Percentiles rank a stretch among this genome's conserved stretches.
Evolutionary conservation across 1,140 invertebrate genomes (phyloP).

Genomic region (Tenebrio molitor): DNA sequence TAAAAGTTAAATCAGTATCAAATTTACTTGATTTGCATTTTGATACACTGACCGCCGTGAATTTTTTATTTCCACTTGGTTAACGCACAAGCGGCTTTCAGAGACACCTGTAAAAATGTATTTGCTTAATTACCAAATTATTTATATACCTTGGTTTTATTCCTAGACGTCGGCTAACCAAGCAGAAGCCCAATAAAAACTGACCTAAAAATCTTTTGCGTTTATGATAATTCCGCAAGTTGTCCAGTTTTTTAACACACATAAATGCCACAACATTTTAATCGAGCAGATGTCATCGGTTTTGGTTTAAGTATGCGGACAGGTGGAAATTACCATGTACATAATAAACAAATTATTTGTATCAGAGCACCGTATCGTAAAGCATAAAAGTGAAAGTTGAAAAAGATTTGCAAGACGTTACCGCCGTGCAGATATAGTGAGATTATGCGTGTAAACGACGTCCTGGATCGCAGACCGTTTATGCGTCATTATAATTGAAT

Average conservation of each 20-base stretch:
- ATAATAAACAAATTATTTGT: constrained; percentile 40
- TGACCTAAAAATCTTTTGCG: constrained; percentile 24
- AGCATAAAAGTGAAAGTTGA: constrained; percentile 47
- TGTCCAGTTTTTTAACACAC: not conserved
- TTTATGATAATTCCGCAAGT: constrained; percentile 20
- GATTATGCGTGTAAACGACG: constrained; percentile 46
- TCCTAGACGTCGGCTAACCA: not conserved
- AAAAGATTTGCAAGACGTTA: constrained; percentile 43
- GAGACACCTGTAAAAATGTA: too few species aligned
- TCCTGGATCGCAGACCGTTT: constrained; percentile 31
- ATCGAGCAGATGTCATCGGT: constrained; percentile 35
- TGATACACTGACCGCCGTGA: too few species aligned
- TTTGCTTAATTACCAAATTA: too few species aligned
- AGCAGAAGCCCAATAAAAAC: not conserved
- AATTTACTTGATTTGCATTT: too few species aligned
- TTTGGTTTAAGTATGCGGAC: constrained; percentile 32
- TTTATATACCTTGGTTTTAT: too few species aligned
- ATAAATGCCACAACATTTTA: constrained; percentile 34
- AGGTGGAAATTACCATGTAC: constrained; percentile 32
- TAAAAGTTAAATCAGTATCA: too few species aligned
- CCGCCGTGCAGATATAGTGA: constrained; percentile 18
- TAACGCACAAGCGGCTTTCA: too few species aligned
- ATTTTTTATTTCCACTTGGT: too few species aligned
- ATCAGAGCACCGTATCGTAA: constrained; percentile 34
- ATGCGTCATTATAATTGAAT: constrained; percentile 46